Evolutionary conservation across 1,140 invertebrate genomes (phyloP).

Genomic region (Drosophila azteca): DNA sequence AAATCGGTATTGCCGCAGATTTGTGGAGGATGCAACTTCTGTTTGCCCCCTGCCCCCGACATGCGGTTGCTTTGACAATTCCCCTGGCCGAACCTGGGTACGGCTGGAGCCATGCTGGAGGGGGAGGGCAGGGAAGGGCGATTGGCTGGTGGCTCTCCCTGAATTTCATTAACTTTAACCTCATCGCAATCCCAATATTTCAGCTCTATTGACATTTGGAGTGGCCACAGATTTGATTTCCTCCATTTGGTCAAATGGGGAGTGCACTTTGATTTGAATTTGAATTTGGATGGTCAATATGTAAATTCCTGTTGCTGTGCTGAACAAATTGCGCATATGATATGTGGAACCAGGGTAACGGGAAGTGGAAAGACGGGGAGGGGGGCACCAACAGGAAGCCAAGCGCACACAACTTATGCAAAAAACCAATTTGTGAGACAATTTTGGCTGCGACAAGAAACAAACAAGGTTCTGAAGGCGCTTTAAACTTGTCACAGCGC

Average conservation of each 20-base stretch:
- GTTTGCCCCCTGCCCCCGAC: background rate
- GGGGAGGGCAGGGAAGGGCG: no score
- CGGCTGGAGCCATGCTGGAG: background rate
- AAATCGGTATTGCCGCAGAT: slow-evolving; percentile 52
- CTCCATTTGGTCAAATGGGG: slow-evolving; percentile 26
- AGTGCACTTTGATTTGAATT: slow-evolving; percentile 58
- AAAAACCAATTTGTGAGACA: slow-evolving; percentile 72
- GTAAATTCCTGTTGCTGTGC: slow-evolving; percentile 17
- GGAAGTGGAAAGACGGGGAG: background rate
- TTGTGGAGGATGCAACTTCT: slow-evolving; percentile 40
- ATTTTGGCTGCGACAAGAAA: slow-evolving; percentile 27
- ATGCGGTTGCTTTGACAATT: slow-evolving; percentile 50
- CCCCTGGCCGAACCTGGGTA: background rate
- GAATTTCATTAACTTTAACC: slow-evolving; percentile 42
- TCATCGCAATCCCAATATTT: slow-evolving; percentile 22
- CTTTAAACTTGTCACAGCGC: slow-evolving; percentile 53
- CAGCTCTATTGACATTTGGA: slow-evolving; percentile 13
- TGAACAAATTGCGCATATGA: slow-evolving; percentile 53
- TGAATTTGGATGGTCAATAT: slow-evolving; percentile 47
- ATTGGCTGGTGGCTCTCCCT: background rate
- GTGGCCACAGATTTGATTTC: slow-evolving; percentile 33
- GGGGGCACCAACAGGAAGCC: slow-evolving; percentile 5
- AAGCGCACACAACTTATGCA: slow-evolving; percentile 33
- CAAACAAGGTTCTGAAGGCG: slow-evolving; percentile 54
- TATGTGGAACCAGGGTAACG: background rate